phyloP scores from a whole-genome alignment of 2,113 vertebrate species.

The Gadus macrocephalus region DNA sequence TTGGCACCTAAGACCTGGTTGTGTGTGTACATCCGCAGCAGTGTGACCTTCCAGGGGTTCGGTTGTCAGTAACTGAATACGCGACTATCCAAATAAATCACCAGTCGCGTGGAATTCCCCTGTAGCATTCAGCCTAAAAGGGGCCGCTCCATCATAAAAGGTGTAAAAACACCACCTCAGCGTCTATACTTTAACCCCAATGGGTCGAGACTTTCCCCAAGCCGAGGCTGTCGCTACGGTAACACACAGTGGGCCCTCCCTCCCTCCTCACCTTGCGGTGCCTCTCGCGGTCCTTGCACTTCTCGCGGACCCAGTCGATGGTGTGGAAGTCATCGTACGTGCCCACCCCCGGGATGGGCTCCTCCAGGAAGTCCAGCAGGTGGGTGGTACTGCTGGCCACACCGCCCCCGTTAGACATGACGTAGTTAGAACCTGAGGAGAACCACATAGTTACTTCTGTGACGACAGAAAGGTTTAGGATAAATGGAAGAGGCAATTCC shows the following conservation, averaged over 20 bases:
- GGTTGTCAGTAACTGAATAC: no score
- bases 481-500: no score
- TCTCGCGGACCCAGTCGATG: conserved; percentile 96
- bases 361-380: conserved; percentile 86
- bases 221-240: no score
- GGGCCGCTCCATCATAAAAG: no score
- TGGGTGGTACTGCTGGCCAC: conserved; percentile 45
- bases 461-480: no score
- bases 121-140: no score
- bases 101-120: no score
- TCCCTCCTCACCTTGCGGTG: conserved; percentile 76
- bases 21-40: no score
- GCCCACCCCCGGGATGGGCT: conserved; percentile 83
- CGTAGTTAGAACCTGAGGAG: conserved; percentile 87
- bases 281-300: conserved; percentile 89
- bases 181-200: not conserved
- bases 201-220: not conserved
- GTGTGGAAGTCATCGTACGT: conserved; percentile 98
- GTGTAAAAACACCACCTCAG: not conserved
- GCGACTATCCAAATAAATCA: no score
- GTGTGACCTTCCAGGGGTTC: no score
- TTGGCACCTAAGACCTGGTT: no score
- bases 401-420: conserved; percentile 89
- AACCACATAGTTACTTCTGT: no score
- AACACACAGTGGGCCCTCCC: not conserved